Base-by-base conservation (phyloP, 2,888 invertebrate species). In the Philopedon plagiatum region DNA sequence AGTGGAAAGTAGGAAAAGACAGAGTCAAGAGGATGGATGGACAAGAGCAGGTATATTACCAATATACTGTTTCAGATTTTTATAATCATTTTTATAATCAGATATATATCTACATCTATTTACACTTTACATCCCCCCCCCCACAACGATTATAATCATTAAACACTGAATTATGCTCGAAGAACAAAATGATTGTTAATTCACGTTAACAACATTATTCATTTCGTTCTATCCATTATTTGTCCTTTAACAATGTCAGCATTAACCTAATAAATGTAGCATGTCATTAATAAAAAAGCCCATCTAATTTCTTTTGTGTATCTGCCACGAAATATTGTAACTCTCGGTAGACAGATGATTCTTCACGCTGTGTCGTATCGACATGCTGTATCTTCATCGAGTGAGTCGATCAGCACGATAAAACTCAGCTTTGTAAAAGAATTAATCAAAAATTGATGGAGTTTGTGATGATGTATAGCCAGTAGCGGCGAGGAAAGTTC, bases 381-480 rank as follows among this genome's bases (percentile, higher is more conserved):
- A 74, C 66, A 58, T 67, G 49, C 63, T 66, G 71, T 74, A 74
- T 74, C 74, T 74, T 71, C 74, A 74, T 74, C 65, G 70, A 18
- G 18, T n/a, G 23, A 21, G 23, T 26, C 64, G 64, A 70, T 74
- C 70, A 67, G 63, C 66, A 74, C 54, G 70, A 71, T 71, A 74
- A 73, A 65, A 67, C 60, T 64, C 63, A 44, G 65, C 61, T 70
- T 67, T 72, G 72, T 68, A 62, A 61, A 74, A 58, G 71, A 74
- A 74, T 74, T 74, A 74, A 74, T 74, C 70, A 74, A 74, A 74
- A 74, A 67, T 70, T 71, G 74, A 74, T 74, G 46, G 62, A 71
- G 58, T 56, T 11, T 29, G 46, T 34, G 57, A 54, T 19, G 61
- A 62, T 62, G 9, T 9, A 11, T 44, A 29, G 15, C 11, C 71